Evolutionary conservation across 2,888 invertebrate species (phyloP), one percentile per base, ranked within the genome.

Genomic region (Bombylius major): DNA sequence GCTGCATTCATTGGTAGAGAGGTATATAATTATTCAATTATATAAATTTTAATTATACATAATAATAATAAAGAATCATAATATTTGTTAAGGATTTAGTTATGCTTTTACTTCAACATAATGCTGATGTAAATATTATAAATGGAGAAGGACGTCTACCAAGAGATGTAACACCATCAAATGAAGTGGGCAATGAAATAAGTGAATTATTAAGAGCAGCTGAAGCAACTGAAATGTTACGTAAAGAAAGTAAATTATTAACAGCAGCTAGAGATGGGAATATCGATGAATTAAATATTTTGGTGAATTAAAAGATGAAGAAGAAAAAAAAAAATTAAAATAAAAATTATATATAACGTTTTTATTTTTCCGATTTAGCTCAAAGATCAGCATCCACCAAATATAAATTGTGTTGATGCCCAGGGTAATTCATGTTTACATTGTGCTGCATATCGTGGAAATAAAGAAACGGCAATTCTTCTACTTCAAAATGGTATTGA

Each of bases 1-100:
- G 84, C 85, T 23, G 81, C 84, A 7, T 82, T 82, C 68, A 84
- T 84, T 63, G 82, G 82, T 1, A 77, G 83, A 71, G 80, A 82
- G 78, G 84, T 83, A 46, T 31, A 51, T 5, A 32, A 9, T 46
- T 33, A 33, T 46, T 31, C 8, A 8, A 5, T 14, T 44, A 9
- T 51, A 44, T 7, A 32, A 36, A 14, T n/a, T 50, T 32, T 50
- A 7, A 33, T 50, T 4, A 7, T n/a, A n/a, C n/a, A n/a, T 34
- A 39, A 14, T 50, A 23, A 50, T 23, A 23, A 23, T 23, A 1
- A 23, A 23, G 23, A 23, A 23, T 23, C 3, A 46, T 45, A 14
- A 56, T 32, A 54, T 39, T 45, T 47, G 44, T 55, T 11, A 67
- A 84, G 84, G 82, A 83, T 57, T 67, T 83, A 56, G 83, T 84